Evolutionary conservation across 2,888 invertebrate species (phyloP).

Genomic region (Drosophila borealis): DNA sequence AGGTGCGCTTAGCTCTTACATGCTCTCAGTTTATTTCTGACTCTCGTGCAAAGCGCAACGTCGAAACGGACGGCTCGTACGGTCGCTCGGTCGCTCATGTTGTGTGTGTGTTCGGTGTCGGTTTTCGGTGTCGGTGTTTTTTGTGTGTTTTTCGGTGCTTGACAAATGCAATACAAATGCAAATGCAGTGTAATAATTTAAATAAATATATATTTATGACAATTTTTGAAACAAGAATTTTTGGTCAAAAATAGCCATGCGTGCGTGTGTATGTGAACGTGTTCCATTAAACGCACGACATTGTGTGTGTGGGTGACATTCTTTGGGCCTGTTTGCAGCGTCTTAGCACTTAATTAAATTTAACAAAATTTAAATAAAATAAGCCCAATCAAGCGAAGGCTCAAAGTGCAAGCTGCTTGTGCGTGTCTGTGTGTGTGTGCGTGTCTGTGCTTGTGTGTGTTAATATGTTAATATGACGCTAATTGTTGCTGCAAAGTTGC

Average conservation of each 20-base stretch:
- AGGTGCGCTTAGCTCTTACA: conserved; percentile 78
- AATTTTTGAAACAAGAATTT: conserved; percentile 33
- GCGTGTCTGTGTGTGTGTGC: neutral
- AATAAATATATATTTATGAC: conserved; percentile 34
- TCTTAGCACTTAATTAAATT: conserved; percentile 55
- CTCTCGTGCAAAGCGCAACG: conserved; percentile 82
- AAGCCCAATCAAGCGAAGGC: conserved; percentile 36
- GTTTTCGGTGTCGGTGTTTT: conserved; percentile 53
- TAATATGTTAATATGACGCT: conserved; percentile 11
- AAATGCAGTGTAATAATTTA: conserved; percentile 53
- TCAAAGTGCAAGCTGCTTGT: conserved; percentile 37
- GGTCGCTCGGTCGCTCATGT: conserved; percentile 55
- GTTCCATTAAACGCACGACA: neutral
- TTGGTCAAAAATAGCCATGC: conserved; percentile 47
- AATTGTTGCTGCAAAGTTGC: conserved; percentile 26
- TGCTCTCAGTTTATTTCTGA: conserved; percentile 81
- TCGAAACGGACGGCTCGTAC: conserved; percentile 64
- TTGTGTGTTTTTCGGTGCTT: conserved; percentile 46
- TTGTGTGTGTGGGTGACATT: conserved; percentile 43
- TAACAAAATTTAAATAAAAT: conserved; percentile 47
- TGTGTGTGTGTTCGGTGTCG: conserved; percentile 58
- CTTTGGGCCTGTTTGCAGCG: conserved; percentile 30
- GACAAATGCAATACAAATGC: conserved; percentile 54
- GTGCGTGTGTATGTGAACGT: conserved; percentile 20
- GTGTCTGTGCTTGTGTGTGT: conserved; percentile 4